Evolutionary conservation across 2,888 invertebrate species (phyloP).

Genomic region (Calameuta pallipes): DNA sequence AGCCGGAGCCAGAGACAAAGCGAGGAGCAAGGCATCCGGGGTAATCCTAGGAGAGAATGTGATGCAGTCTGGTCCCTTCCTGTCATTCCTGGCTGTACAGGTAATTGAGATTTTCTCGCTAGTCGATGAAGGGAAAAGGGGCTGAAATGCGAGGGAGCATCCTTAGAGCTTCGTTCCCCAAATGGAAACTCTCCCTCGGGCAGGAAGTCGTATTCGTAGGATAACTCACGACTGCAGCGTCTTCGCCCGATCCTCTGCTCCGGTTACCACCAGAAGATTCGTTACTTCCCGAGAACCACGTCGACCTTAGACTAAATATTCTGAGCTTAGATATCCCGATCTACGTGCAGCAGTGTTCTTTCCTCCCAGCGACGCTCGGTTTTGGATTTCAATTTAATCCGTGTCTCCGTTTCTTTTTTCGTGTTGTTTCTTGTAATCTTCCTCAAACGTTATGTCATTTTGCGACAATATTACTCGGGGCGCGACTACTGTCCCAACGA

Average conservation of each 20-base stretch:
- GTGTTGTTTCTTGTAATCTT: neutral
- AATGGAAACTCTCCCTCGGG: neutral
- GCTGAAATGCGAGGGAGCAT: neutral
- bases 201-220: neutral
- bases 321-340: neutral
- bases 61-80: conserved; percentile 53
- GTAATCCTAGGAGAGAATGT: conserved; percentile 57
- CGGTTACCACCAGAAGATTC: neutral
- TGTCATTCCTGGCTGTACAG: conserved; percentile 49
- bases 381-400: too few relatives aligned
- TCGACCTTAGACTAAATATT: neutral
- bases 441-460: neutral
- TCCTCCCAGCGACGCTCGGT: too few relatives aligned
- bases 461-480: neutral
- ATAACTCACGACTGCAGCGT: neutral
- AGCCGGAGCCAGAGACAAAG: conserved; percentile 53
- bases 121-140: conserved; percentile 28
- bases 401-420: too few relatives aligned
- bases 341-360: too few relatives aligned
- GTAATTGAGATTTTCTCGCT: conserved; percentile 56
- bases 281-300: neutral
- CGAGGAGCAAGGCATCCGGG: conserved; percentile 55
- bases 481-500: conserved; percentile 38
- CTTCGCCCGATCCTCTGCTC: neutral
- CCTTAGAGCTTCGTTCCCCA: neutral